Evolutionary conservation across 2,888 invertebrate genomes (phyloP), one percentile per base, ranked within the genome.

Genomic region (Tachystola acroxantha): DNA sequence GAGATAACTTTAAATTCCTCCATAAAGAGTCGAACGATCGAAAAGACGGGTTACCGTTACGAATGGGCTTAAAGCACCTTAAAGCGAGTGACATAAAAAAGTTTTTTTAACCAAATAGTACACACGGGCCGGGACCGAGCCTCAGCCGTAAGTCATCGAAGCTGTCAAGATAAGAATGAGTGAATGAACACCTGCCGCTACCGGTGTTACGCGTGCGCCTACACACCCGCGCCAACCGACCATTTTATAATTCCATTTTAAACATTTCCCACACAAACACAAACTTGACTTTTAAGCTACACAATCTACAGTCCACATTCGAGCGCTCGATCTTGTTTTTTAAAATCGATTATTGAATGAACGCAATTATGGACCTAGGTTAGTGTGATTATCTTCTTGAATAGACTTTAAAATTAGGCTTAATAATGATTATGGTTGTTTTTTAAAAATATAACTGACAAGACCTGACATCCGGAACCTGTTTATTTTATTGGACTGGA

Each of bases 141-240:
- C 64, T 58, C 62, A 57, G 65, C 58, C 80, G 81, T 86, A 84
- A 82, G 77, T 86, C 85, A 86, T 85, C 81, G 75, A 72, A 76
- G 70, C 81, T 86, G 85, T 82, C 85, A 78, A 82, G 85, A 85
- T 85, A 84, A 85, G 80, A 84, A 79, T 79, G 81, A 82, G 64
- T 77, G 81, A 84, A 81, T 77, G 82, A 76, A 77, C 84, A 84
- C 82, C 82, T 84, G 84, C 80, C 67, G 77, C 85, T 69, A 80
- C 85, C 68, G 75, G 82, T 75, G 74, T 84, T 86, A 86, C 85
- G 80, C 84, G 72, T 55, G 73, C 78, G 70, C 79, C 78, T 66
- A 76, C 80, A 69, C 81, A 64, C 64, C 64, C 68, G 59, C 56
- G 55, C 56, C 57, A 48, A 49, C 45, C 56, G 52, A 48, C 48